Evolutionary conservation across 1,140 invertebrate genomes (phyloP), one percentile per base, ranked within the genome.

Genomic region (Drosophila gunungcola): DNA sequence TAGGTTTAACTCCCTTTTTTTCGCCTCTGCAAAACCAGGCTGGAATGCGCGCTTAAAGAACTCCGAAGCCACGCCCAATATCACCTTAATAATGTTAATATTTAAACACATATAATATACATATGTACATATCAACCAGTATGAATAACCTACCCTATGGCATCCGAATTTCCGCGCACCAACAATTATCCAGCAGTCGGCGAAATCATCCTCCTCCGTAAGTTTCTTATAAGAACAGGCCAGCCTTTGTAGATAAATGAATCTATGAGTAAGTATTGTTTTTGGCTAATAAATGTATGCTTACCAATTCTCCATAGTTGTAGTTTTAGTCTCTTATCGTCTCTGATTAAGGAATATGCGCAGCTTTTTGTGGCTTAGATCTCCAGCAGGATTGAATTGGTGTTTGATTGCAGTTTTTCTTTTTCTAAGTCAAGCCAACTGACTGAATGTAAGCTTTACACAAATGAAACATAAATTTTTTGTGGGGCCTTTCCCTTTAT

Each of bases 21-120:
- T 5, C 0, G 45, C 36, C 11, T 64, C 58, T 6, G 49, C 51
- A 0, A 75, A 73, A 4, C 51, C 55, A 5, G 41, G 25, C 41
- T 54, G 36, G 12, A 75, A 64, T 39, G 46, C 43, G 21, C 39
- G n/a, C 1, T 55, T 74, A 4, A 75, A 75, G 6, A 56, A 74
- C 1, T 52, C 58, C 0, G 58, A 64, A 3, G 41, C 52, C 27
- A 42, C 13, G 4, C 53, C 48, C 27, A 76, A 13, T 4, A 76
- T 58, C 6, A 76, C 5, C 42, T 43, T 13, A 41, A 7, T 13
- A n/a, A 7, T 41, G 7, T 41, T 6, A 5, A 41, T 13, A n/a
- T 41, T 41, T 5, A 13, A n/a, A 13, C 2, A 0, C 4, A 6
- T n/a, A 6, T 2, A 41, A 6, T 38, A 12, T n/a, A n/a, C n/a